Evolutionary conservation across 2,797 vertebrate species (phyloP).

Genomic region (Benthosema pterotum): DNA sequence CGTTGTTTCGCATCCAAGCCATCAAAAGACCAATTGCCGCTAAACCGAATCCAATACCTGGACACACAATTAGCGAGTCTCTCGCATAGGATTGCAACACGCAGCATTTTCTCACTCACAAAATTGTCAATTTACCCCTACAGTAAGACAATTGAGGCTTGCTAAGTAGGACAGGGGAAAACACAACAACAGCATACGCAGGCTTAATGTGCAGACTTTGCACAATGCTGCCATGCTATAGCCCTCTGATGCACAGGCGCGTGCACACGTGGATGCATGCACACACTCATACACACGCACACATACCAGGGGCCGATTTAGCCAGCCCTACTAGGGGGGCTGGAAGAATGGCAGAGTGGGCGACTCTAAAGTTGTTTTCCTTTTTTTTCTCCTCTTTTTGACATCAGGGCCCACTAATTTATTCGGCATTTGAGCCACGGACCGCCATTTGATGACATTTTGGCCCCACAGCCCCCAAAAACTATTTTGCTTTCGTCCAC

Average conservation of each 20-base stretch:
- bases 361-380: too few species aligned
- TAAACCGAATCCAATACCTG: conserved; percentile 55
- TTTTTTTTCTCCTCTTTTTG: too few species aligned
- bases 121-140: conserved; percentile 18
- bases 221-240: conserved; percentile 8
- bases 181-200: conserved; percentile 5
- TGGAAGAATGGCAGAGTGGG: too few species aligned
- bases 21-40: conserved; percentile 38
- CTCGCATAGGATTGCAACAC: conserved; percentile 27
- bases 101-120: conserved; percentile 35
- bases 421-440: too few species aligned
- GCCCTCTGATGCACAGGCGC: not conserved
- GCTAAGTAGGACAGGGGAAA: conserved; percentile 13
- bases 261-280: too few species aligned
- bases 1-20: conserved; percentile 43
- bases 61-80: conserved; percentile 52
- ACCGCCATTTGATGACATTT: too few species aligned
- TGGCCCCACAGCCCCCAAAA: too few species aligned
- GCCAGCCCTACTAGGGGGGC: too few species aligned
- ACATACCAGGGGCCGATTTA: too few species aligned
- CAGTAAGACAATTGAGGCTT: conserved; percentile 17
- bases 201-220: conserved; percentile 14
- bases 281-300: not conserved
- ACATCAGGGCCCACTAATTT: too few species aligned
- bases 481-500: too few species aligned